phyloP scores from a whole-genome alignment of 2,797 vertebrate species.

The Poeciliopsis gracilis region DNA sequence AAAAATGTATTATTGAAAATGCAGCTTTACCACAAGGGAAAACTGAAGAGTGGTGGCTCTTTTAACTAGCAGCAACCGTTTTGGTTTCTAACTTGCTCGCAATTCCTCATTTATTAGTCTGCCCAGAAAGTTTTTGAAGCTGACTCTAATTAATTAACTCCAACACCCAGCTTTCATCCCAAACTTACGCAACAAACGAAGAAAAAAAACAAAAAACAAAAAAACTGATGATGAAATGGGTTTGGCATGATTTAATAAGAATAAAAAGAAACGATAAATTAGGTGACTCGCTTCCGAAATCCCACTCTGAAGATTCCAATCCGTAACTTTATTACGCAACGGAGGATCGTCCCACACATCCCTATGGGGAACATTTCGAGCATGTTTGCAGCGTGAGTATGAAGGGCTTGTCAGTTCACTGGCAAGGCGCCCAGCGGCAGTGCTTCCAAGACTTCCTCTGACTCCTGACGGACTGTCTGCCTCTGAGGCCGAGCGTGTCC shows the following conservation, averaged over 20 bases:
- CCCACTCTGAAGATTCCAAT: conserved; percentile 36
- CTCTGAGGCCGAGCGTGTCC: conserved; percentile 39
- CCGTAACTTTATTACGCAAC: conserved; percentile 65
- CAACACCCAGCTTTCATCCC: conserved; percentile 16
- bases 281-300: conserved; percentile 20
- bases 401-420: conserved; percentile 54
- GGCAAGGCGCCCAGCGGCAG: conserved; percentile 55
- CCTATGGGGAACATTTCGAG: conserved; percentile 60
- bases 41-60: neutral
- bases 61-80: conserved; percentile 13
- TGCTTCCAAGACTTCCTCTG: conserved; percentile 63
- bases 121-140: conserved; percentile 14
- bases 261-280: conserved; percentile 29
- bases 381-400: conserved; percentile 68
- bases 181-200: conserved; percentile 40
- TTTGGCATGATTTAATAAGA: conserved; percentile 42
- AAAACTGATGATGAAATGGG: conserved; percentile 38
- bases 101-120: conserved; percentile 28
- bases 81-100: conserved; percentile 27
- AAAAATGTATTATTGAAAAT: neutral
- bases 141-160: conserved; percentile 18
- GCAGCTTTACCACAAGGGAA: neutral
- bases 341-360: conserved; percentile 44
- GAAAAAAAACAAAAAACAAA: conserved; percentile 21
- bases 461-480: conserved; percentile 53